Percentiles rank a stretch among this genome's conserved stretches.
Evolutionary conservation across 2,888 invertebrate genomes (phyloP).

Genomic region (Noctua janthina): DNA sequence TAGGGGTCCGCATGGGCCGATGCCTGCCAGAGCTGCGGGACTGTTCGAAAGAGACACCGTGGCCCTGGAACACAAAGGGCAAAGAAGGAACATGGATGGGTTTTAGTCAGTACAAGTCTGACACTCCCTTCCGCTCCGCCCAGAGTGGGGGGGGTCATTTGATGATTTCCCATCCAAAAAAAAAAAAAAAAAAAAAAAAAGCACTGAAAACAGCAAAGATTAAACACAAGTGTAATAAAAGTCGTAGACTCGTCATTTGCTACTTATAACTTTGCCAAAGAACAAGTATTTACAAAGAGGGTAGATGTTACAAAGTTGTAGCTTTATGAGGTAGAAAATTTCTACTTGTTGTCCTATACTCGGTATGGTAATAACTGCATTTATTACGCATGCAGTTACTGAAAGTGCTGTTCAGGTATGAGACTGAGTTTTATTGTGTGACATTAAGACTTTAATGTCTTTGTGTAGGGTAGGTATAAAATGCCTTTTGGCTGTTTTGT

Average conservation of each 20-base stretch:
- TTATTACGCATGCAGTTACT: constrained; percentile 79
- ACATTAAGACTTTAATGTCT: constrained; percentile 59
- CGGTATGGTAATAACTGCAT: constrained; percentile 82
- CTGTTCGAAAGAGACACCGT: too few species aligned
- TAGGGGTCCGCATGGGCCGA: too few species aligned
- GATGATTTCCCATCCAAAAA: too few species aligned
- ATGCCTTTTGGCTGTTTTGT: constrained; percentile 30
- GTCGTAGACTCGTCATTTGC: constrained; percentile 47
- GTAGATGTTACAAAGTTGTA: constrained; percentile 76
- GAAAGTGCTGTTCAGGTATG: constrained; percentile 57
- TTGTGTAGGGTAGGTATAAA: constrained; percentile 34
- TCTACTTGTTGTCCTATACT: constrained; percentile 77
- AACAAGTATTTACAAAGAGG: constrained; percentile 63
- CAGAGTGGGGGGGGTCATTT: too few species aligned
- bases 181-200: too few species aligned
- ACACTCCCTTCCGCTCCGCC: too few species aligned
- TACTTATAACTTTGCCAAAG: constrained; percentile 57
- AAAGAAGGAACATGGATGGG: too few species aligned
- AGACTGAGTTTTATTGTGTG: constrained; percentile 51
- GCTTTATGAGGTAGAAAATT: constrained; percentile 82
- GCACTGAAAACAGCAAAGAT: constrained; percentile 26
- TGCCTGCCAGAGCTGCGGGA: too few species aligned
- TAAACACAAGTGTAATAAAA: constrained; percentile 42
- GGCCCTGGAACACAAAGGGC: too few species aligned
- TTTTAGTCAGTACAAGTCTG: too few species aligned